Conservation (phyloP, 2,888 invertebrate species). For the Unio delphinus region DNA sequence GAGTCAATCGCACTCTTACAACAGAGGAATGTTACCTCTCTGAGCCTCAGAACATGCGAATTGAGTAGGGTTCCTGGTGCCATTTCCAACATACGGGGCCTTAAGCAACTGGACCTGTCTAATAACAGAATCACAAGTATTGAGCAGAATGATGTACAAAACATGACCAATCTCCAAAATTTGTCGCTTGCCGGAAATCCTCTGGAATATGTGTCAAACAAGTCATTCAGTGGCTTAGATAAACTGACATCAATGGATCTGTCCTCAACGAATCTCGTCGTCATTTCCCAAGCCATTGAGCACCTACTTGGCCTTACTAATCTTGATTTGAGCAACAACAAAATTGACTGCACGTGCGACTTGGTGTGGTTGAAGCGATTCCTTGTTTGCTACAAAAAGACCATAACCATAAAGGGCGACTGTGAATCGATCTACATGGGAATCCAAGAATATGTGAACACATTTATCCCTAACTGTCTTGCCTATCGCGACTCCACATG, state of each 20-base stretch:
- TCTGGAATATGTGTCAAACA: conserved; percentile 24
- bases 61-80: conserved; percentile 35
- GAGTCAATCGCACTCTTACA: conserved; percentile 17
- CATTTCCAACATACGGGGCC: conserved; percentile 12
- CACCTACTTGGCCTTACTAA: conserved; percentile 13
- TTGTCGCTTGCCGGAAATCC: conserved; percentile 31
- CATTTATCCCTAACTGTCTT: conserved; percentile 28
- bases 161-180: conserved; percentile 16
- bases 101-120: conserved; percentile 31
- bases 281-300: conserved; percentile 26
- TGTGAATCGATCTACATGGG: conserved; percentile 32
- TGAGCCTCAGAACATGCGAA: conserved; percentile 28
- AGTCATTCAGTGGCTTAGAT: conserved; percentile 20
- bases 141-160: conserved; percentile 31
- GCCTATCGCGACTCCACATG: not conserved
- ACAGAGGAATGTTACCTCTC: conserved; percentile 9
- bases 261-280: conserved; percentile 18
- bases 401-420: conserved; percentile 16
- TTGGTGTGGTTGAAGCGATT: conserved; percentile 28
- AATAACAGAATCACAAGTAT: conserved; percentile 32
- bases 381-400: not conserved
- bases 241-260: conserved; percentile 22
- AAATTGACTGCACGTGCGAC: conserved; percentile 39
- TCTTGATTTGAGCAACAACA: conserved; percentile 10
- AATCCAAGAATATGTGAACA: conserved; percentile 24